These are phyloP conservation scores for Cylas formicarius DNA, from an alignment of 1,140 invertebrate genomes.

Conservation along the genomic window DNA sequence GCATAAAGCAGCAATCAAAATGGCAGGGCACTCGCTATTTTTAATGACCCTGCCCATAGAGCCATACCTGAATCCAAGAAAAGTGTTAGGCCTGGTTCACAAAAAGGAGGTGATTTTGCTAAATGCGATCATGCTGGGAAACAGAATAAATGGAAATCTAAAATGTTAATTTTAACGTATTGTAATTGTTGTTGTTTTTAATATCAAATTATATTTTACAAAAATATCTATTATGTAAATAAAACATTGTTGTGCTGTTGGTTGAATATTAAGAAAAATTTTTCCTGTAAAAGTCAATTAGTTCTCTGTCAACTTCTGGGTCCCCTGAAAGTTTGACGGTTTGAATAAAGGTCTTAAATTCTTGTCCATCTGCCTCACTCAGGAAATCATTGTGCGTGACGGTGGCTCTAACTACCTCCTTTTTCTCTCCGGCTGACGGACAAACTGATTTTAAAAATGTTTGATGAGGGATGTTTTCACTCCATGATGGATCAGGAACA, in stretches of 20 bases:
- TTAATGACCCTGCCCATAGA: conserved; percentile 20
- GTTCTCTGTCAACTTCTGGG: conserved; percentile 45
- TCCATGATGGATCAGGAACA: background rate
- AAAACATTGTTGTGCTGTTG: too few species aligned
- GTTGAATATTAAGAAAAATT: conserved; percentile 26
- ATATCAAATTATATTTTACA: too few species aligned
- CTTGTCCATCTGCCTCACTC: conserved; percentile 12
- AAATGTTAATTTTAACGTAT: too few species aligned
- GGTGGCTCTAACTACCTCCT: background rate
- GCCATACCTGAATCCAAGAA: conserved; percentile 10
- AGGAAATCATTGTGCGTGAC: conserved; percentile 4
- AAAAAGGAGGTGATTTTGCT: conserved; percentile 39
- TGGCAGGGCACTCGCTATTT: conserved; percentile 28
- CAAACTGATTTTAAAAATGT: conserved; percentile 5
- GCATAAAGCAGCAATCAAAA: conserved; percentile 26
- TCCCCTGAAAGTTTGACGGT: conserved; percentile 43
- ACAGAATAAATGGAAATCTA: conserved; percentile 33
- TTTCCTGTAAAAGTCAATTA: conserved; percentile 43
- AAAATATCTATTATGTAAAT: too few species aligned
- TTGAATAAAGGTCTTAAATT: conserved; percentile 32
- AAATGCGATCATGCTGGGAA: conserved; percentile 44
- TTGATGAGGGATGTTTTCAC: background rate
- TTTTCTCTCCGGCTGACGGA: background rate
- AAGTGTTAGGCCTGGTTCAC: conserved; percentile 31
- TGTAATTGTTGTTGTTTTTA: too few species aligned